These are phyloP conservation scores for Oxytorus armatus DNA, from an alignment of 2,888 invertebrate species.

Conservation along the genomic window DNA sequence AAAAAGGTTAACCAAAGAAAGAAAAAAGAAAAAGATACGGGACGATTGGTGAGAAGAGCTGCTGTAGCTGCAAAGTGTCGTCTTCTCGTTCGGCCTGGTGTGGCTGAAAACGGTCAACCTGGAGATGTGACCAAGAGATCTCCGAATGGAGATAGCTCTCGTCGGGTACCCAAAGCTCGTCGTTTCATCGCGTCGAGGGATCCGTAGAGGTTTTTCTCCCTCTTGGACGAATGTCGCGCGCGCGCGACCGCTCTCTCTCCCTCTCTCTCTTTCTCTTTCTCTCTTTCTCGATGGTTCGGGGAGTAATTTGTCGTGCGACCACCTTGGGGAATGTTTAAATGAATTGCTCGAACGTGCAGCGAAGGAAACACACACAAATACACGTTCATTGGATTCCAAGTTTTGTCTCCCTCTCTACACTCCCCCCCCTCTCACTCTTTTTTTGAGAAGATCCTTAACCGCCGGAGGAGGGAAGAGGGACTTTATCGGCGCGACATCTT, in stretches of 20 bases:
- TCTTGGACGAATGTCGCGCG: slow-evolving; percentile 59
- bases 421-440: slow-evolving; percentile 14
- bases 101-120: slow-evolving; percentile 52
- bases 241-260: slow-evolving; percentile 16
- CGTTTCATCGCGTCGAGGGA: slow-evolving; percentile 38
- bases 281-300: slow-evolving; percentile 79
- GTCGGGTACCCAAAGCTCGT: slow-evolving; percentile 67
- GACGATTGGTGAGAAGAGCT: slow-evolving; percentile 54
- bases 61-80: slow-evolving; percentile 66
- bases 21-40: slow-evolving; percentile 52
- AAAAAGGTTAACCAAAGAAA: slow-evolving; percentile 24
- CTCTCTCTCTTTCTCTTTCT: slow-evolving; percentile 74
- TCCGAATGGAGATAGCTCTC: slow-evolving; percentile 81
- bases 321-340: slow-evolving; percentile 84
- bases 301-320: slow-evolving; percentile 85
- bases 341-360: slow-evolving; percentile 80
- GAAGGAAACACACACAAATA: slow-evolving; percentile 61
- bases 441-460: slow-evolving; percentile 57
- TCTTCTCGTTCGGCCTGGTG: slow-evolving; percentile 29
- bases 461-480: slow-evolving; percentile 68
- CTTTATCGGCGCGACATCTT: slow-evolving; percentile 85
- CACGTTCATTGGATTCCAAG: slow-evolving; percentile 52
- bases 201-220: slow-evolving; percentile 45
- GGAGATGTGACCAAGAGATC: slow-evolving; percentile 73
- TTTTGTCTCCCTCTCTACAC: slow-evolving; percentile 35